Percentiles rank a stretch among this genome's conserved stretches.
phyloP scores from a whole-genome alignment of 1,140 invertebrate genomes.

The Heterodera schachtii region DNA sequence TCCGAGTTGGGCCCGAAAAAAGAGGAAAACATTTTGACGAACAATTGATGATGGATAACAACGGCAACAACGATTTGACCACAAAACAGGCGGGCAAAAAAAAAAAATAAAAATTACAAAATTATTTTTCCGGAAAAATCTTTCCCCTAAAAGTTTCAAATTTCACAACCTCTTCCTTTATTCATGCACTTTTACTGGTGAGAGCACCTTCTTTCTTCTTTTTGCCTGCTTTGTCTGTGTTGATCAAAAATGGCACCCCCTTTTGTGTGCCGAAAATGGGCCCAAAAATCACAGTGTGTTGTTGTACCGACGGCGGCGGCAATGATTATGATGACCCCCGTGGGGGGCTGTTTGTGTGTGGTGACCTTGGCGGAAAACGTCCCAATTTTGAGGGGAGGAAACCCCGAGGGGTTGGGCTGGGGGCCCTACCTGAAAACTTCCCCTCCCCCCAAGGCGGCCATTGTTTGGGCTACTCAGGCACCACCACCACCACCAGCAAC shows the following conservation, averaged over 20 bases:
- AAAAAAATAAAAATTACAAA: neutral
- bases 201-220: too few species aligned
- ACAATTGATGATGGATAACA: neutral
- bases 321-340: conserved; percentile 9
- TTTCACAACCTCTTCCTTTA: neutral
- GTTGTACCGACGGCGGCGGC: too few species aligned
- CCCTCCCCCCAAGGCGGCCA: neutral
- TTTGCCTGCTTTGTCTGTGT: too few species aligned
- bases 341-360: neutral
- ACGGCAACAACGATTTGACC: conserved; percentile 21
- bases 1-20: conserved; percentile 9
- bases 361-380: neutral
- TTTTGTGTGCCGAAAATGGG: conserved; percentile 18
- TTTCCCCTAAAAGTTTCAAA: neutral
- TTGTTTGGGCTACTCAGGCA: neutral
- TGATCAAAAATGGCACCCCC: neutral
- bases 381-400: neutral
- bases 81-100: conserved; percentile 47
- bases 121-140: neutral
- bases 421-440: neutral
- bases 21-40: neutral
- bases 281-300: conserved; percentile 1
- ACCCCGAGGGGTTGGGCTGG: neutral
- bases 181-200: neutral
- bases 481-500: too few species aligned